Evolutionary conservation across 2,888 invertebrate genomes (phyloP).

Genomic region (Hydropsyche betteni): DNA sequence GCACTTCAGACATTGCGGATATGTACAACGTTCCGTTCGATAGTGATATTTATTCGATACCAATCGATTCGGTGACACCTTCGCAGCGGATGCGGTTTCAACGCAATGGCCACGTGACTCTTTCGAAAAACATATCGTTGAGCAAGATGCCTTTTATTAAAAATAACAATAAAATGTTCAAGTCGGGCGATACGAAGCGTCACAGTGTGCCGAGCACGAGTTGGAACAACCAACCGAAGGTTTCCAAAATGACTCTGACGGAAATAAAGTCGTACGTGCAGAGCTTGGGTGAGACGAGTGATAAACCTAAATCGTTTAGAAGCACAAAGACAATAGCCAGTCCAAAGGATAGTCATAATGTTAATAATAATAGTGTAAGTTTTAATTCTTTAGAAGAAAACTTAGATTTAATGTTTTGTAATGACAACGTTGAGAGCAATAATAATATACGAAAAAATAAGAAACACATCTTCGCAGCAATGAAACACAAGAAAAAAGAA

Average conservation of each 20-base stretch:
- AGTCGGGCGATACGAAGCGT: constrained; percentile 65
- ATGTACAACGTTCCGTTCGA: constrained; percentile 90
- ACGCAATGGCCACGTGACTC: constrained; percentile 55
- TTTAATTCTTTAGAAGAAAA: constrained; percentile 54
- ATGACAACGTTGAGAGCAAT: constrained; percentile 61
- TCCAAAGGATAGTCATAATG: constrained; percentile 54
- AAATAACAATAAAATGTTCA: constrained; percentile 53
- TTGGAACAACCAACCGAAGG: not conserved
- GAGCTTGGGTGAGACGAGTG: constrained; percentile 75
- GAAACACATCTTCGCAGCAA: constrained; percentile 69
- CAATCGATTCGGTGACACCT: constrained; percentile 80
- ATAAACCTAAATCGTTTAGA: constrained; percentile 53
- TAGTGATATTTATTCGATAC: constrained; percentile 87
- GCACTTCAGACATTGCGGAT: constrained; percentile 81
- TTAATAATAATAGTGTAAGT: constrained; percentile 59
- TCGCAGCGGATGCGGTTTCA: constrained; percentile 60
- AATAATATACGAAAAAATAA: constrained; percentile 61
- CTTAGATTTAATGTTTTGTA: constrained; percentile 60
- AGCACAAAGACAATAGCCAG: constrained; percentile 46
- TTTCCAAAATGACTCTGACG: constrained; percentile 50
- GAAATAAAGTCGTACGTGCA: constrained; percentile 86
- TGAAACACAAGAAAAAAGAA: constrained; percentile 63
- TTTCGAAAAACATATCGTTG: too few species aligned
- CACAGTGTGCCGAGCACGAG: constrained; percentile 74
- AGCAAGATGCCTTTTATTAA: constrained; percentile 50